phyloP scores from a whole-genome alignment of 1,140 invertebrate genomes.

The Leptinotarsa undecemlineata region DNA sequence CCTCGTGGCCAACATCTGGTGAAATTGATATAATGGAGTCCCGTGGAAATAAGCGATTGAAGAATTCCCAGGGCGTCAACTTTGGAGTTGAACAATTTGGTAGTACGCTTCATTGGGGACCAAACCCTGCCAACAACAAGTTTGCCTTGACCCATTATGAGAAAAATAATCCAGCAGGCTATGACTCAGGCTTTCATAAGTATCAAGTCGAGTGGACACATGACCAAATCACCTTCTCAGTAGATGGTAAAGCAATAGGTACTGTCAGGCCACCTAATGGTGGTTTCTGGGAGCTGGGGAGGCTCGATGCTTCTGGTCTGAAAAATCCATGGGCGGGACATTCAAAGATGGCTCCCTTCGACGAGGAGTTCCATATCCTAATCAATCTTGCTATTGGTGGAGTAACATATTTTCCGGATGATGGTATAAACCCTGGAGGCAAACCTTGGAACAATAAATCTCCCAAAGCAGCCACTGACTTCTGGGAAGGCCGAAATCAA shows the following conservation, averaged over 20 bases:
- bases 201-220: conserved; percentile 61
- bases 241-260: conserved; percentile 43
- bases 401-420: conserved; percentile 57
- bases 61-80: conserved; percentile 56
- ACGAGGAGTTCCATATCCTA: conserved; percentile 68
- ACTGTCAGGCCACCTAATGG: conserved; percentile 32
- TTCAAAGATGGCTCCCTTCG: conserved; percentile 61
- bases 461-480: conserved; percentile 50
- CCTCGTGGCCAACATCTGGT: conserved; percentile 61
- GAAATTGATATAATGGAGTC: conserved; percentile 64
- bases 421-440: conserved; percentile 40
- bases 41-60: conserved; percentile 62
- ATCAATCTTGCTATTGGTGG: conserved; percentile 59
- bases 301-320: conserved; percentile 18
- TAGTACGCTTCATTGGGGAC: conserved; percentile 68
- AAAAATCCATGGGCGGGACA: conserved; percentile 54
- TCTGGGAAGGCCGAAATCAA: conserved; percentile 56
- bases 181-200: conserved; percentile 56
- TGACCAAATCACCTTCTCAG: conserved; percentile 34
- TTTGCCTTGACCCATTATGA: conserved; percentile 60
- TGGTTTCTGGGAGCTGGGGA: conserved; percentile 43
- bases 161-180: conserved; percentile 56
- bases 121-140: conserved; percentile 59
- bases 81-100: conserved; percentile 63
- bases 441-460: conserved; percentile 59